Percentiles rank a stretch among this genome's conserved stretches.
These are phyloP conservation scores for Sinocyclocheilus grahami DNA, from an alignment of 2,113 vertebrate genomes.

Conservation along the genomic window DNA sequence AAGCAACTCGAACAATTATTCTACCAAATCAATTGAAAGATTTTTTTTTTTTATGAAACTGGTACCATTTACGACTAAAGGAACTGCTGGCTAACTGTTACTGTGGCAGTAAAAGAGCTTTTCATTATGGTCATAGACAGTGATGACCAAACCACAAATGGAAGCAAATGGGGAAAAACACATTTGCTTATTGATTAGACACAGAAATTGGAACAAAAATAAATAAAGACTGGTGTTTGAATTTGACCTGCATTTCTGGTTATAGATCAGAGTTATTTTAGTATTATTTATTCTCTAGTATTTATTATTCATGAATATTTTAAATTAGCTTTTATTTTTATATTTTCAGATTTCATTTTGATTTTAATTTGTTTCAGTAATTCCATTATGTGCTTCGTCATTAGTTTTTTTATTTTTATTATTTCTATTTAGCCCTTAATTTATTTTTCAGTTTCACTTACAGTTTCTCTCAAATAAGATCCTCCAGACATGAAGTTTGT, in stretches of 20 bases:
- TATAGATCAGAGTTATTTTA: no score
- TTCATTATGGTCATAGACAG: neutral
- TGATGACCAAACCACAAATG: slow-evolving; percentile 10
- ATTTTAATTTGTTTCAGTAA: no score
- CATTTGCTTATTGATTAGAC: slow-evolving; percentile 7
- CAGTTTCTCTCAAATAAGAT: neutral
- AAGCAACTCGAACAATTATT: neutral
- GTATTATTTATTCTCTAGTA: no score
- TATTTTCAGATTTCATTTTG: no score
- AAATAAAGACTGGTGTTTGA: neutral
- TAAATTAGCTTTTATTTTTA: no score
- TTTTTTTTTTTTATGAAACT: neutral
- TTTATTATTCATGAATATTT: no score
- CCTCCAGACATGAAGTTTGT: neutral
- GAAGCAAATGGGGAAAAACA: neutral
- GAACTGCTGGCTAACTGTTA: neutral
- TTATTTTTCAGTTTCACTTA: neutral
- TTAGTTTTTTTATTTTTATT: neutral
- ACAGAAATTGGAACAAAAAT: neutral
- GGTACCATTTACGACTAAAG: neutral
- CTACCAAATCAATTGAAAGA: neutral
- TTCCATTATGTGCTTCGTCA: no score
- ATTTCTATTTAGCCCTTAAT: neutral
- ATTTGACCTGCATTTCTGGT: no score
- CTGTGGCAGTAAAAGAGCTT: neutral